phyloP scores from a whole-genome alignment of 2,888 invertebrate species.

The Thecophora atra region DNA sequence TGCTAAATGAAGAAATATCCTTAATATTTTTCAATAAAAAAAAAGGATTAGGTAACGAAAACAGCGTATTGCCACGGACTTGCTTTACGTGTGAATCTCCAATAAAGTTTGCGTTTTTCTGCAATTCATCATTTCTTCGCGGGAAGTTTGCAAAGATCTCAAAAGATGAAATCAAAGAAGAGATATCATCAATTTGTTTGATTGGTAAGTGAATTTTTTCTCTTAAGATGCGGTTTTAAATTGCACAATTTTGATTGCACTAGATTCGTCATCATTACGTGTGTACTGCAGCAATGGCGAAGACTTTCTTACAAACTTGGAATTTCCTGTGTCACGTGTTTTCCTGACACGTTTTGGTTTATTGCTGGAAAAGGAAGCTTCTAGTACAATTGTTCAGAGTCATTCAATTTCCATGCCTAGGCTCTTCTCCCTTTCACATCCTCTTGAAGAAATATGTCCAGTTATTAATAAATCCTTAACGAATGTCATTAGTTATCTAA shows the following conservation, averaged over 20 bases:
- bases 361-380: slow-evolving; percentile 78
- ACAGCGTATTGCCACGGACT: slow-evolving; percentile 54
- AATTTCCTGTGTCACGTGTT: slow-evolving; percentile 80
- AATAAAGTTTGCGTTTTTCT: slow-evolving; percentile 83
- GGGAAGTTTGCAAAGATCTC: slow-evolving; percentile 39
- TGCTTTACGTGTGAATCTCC: slow-evolving; percentile 85
- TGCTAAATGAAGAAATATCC: neutral
- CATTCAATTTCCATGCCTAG: slow-evolving; percentile 73
- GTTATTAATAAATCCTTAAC: slow-evolving; percentile 76
- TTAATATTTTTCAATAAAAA: neutral
- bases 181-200: slow-evolving; percentile 59
- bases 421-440: slow-evolving; percentile 87
- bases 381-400: slow-evolving; percentile 58
- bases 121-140: slow-evolving; percentile 69
- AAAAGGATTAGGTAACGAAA: slow-evolving; percentile 52
- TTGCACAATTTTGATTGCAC: neutral
- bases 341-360: slow-evolving; percentile 90
- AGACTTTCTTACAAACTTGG: slow-evolving; percentile 83
- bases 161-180: slow-evolving; percentile 45
- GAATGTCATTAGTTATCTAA: slow-evolving; percentile 71
- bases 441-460: slow-evolving; percentile 90
- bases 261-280: slow-evolving; percentile 78
- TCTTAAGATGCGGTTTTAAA: no score
- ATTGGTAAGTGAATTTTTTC: slow-evolving; percentile 51
- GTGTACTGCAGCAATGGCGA: slow-evolving; percentile 83